Evolutionary conservation across 2,797 vertebrate species (phyloP).

Genomic region (Hapalemur alaotrensis): DNA sequence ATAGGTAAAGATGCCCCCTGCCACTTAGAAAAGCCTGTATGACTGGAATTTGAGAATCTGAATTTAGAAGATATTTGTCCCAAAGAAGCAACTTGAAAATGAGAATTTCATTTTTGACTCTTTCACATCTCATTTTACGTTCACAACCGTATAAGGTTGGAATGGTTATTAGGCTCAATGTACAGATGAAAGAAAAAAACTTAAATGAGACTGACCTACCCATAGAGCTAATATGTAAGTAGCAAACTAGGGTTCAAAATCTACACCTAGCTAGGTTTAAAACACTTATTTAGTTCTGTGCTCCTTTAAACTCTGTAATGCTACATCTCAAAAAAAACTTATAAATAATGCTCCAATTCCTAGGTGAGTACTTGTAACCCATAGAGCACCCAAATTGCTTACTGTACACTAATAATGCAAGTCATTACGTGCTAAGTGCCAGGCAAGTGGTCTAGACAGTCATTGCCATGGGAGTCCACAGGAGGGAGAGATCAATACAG

Average conservation of each 20-base stretch:
- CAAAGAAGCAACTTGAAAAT: constrained; percentile 10
- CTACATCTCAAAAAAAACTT: constrained; percentile 8
- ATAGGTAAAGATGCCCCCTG: neutral
- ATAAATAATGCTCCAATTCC: constrained; percentile 19
- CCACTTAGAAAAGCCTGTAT: neutral
- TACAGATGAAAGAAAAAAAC: neutral
- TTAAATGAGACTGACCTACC: neutral
- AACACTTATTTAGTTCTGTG: neutral
- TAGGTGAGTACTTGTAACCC: neutral
- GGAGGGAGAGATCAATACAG: constrained; percentile 16
- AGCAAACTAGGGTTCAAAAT: constrained; percentile 15
- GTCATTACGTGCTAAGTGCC: constrained; percentile 19
- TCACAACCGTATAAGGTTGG: neutral
- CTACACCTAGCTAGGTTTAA: neutral
- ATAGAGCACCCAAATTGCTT: neutral
- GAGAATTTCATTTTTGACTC: constrained; percentile 26
- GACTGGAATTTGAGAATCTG: constrained; percentile 8
- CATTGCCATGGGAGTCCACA: neutral
- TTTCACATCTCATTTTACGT: constrained; percentile 43
- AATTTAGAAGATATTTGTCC: neutral
- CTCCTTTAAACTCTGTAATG: neutral
- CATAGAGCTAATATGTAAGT: neutral
- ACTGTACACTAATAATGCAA: neutral
- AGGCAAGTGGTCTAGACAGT: constrained; percentile 40
- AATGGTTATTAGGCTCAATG: neutral